Evolutionary conservation across 2,113 vertebrate genomes (phyloP).

Genomic region (Leptobrachium leishanense): DNA sequence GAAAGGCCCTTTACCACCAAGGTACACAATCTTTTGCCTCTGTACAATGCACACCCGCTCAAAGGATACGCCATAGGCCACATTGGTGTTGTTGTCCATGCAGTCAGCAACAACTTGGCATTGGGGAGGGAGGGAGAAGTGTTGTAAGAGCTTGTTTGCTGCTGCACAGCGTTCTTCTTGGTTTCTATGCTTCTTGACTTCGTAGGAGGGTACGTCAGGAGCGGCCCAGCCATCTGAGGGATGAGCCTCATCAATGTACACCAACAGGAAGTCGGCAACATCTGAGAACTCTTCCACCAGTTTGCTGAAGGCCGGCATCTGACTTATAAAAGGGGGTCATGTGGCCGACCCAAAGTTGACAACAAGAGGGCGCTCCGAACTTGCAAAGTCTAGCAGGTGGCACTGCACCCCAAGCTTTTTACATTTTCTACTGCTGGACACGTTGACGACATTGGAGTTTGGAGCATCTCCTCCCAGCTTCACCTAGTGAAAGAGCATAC

Average conservation of each 20-base stretch:
- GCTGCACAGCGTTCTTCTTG: slow-evolving; percentile 88
- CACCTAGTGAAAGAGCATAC: slow-evolving; percentile 70
- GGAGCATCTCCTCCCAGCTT: slow-evolving; percentile 90
- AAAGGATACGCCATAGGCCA: slow-evolving; percentile 90
- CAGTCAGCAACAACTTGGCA: slow-evolving; percentile 91
- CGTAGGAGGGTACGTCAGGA: slow-evolving; percentile 81
- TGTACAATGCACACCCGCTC: slow-evolving; percentile 94
- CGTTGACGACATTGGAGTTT: slow-evolving; percentile 88
- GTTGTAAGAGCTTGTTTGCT: slow-evolving; percentile 80
- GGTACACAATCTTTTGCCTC: slow-evolving; percentile 86
- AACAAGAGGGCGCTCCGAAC: slow-evolving; percentile 84
- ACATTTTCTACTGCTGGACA: slow-evolving; percentile 63
- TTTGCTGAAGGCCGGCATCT: slow-evolving; percentile 88
- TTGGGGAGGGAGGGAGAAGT: slow-evolving; percentile 86
- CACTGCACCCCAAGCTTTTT: slow-evolving; percentile 69
- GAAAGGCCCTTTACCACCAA: slow-evolving; percentile 94
- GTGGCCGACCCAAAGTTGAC: slow-evolving; percentile 97
- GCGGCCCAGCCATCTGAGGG: slow-evolving; percentile 93
- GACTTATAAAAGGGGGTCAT: slow-evolving; percentile 94
- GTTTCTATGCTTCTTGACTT: slow-evolving; percentile 85
- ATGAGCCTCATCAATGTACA: slow-evolving; percentile 97
- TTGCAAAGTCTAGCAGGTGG: slow-evolving; percentile 89
- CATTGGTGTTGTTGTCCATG: slow-evolving; percentile 96
- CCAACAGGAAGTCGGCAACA: slow-evolving; percentile 92
- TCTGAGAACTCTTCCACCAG: slow-evolving; percentile 92